phyloP scores from a whole-genome alignment of 2,113 vertebrate genomes.

The Paraplagusia blochii region DNA sequence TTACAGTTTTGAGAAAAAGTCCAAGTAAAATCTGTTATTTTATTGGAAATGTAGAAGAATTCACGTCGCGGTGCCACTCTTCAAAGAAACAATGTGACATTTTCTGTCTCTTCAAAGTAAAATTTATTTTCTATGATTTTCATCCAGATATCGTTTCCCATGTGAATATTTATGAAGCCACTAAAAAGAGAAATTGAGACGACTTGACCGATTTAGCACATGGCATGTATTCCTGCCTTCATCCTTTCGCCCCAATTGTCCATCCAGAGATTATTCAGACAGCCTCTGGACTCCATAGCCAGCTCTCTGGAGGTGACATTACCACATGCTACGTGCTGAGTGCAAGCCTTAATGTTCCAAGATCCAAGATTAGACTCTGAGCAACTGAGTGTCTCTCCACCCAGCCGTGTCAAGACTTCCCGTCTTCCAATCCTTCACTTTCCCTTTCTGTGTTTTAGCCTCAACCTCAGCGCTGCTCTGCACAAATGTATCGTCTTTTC shows the following conservation, averaged over 20 bases:
- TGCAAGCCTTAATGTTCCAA: constrained; percentile 21
- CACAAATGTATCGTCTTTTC: neutral
- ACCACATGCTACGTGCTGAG: constrained; percentile 31
- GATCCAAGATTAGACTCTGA: constrained; percentile 30
- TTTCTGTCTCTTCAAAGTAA: neutral
- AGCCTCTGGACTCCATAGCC: constrained; percentile 10
- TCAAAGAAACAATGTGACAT: no score
- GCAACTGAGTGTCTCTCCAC: neutral
- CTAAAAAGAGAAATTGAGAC: neutral
- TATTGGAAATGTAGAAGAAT: no score
- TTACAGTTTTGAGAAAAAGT: no score
- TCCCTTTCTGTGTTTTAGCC: constrained; percentile 1
- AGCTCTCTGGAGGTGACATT: constrained; percentile 38
- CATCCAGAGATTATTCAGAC: neutral
- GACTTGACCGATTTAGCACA: neutral
- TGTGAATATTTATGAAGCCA: neutral
- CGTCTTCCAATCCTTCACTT: constrained; percentile 5
- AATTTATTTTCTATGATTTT: no score
- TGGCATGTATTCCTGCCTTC: neutral
- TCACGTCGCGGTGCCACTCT: no score
- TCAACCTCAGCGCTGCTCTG: neutral
- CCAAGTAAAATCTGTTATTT: no score
- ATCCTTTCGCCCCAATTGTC: neutral
- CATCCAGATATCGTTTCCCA: neutral
- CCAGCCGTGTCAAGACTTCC: neutral